Evolutionary conservation across 2,888 invertebrate genomes (phyloP).

Genomic region (Agrotis segetum): DNA sequence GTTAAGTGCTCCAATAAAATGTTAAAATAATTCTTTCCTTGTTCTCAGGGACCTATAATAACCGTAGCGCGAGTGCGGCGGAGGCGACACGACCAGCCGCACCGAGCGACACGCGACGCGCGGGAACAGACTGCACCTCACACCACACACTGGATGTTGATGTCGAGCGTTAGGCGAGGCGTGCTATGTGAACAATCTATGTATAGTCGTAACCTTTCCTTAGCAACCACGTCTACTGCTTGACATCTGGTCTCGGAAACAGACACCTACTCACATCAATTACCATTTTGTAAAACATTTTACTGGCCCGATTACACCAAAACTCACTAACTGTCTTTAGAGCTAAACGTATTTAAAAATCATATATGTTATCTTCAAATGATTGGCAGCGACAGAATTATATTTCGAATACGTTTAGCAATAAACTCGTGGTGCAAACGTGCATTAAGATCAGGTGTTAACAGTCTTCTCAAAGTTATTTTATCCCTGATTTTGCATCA

Average conservation of each 20-base stretch:
- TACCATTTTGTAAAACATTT: constrained; percentile 46
- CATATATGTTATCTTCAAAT: no score
- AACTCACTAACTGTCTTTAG: not conserved
- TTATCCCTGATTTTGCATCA: not conserved
- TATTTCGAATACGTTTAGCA: not conserved
- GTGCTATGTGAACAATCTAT: not conserved
- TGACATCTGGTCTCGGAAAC: constrained; percentile 8
- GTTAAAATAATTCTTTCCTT: constrained; percentile 1
- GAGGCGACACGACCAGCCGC: not conserved
- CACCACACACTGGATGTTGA: not conserved
- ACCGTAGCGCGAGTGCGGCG: constrained; percentile 42
- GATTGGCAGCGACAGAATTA: not conserved
- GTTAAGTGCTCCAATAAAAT: not conserved
- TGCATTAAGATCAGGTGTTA: not conserved
- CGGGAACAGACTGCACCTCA: constrained; percentile 39
- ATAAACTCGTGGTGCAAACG: not conserved
- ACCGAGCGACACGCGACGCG: not conserved
- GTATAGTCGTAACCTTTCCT: not conserved
- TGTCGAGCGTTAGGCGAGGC: not conserved
- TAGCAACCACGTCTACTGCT: constrained; percentile 3
- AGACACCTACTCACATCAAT: constrained; percentile 41
- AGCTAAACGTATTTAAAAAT: not conserved
- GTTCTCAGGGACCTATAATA: constrained; percentile 64
- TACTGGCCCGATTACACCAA: not conserved
- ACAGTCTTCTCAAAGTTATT: constrained; percentile 1